phyloP scores from a whole-genome alignment of 2,797 vertebrate genomes.

The Tympanoctomys barrerae region DNA sequence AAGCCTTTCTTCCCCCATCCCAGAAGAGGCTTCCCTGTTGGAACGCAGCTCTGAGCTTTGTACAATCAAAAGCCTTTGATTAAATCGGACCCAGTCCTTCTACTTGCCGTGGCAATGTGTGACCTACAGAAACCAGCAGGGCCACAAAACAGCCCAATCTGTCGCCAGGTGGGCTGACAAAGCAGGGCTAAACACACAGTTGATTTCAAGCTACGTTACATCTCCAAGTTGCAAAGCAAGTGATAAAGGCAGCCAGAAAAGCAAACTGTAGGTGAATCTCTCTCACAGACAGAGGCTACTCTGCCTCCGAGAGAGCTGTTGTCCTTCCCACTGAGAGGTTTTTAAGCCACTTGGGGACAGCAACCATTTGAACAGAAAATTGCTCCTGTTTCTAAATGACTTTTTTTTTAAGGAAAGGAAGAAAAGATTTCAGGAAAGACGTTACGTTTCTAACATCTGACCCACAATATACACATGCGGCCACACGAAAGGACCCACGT shows the following conservation, averaged over 20 bases:
- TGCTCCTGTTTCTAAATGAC: conserved; percentile 79
- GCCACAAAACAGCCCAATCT: conserved; percentile 76
- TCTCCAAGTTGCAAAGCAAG: conserved; percentile 84
- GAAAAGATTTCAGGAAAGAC: conserved; percentile 81
- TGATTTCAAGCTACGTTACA: conserved; percentile 83
- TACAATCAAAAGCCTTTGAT: conserved; percentile 83
- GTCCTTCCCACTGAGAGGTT: conserved; percentile 88
- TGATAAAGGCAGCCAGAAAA: conserved; percentile 84
- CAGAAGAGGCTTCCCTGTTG: conserved; percentile 78
- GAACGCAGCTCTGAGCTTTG: conserved; percentile 75
- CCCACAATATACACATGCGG: conserved; percentile 74
- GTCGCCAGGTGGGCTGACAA: conserved; percentile 79
- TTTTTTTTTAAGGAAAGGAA: conserved; percentile 73
- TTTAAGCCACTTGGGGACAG: conserved; percentile 86
- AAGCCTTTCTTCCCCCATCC: conserved; percentile 69
- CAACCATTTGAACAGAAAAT: conserved; percentile 89
- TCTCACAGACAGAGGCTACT: conserved; percentile 84
- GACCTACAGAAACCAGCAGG: conserved; percentile 77
- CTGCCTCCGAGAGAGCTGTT: conserved; percentile 86
- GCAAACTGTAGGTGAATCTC: conserved; percentile 79
- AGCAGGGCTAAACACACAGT: conserved; percentile 77
- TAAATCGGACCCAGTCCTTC: conserved; percentile 81
- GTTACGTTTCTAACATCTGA: conserved; percentile 87
- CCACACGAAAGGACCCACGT: conserved; percentile 44
- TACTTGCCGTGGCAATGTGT: conserved; percentile 87